A percentile compares a stretch with the other conserved stretches of the same genome.
Evolutionary conservation across 2,888 invertebrate genomes (phyloP).

Genomic region (Tipula helvola): DNA sequence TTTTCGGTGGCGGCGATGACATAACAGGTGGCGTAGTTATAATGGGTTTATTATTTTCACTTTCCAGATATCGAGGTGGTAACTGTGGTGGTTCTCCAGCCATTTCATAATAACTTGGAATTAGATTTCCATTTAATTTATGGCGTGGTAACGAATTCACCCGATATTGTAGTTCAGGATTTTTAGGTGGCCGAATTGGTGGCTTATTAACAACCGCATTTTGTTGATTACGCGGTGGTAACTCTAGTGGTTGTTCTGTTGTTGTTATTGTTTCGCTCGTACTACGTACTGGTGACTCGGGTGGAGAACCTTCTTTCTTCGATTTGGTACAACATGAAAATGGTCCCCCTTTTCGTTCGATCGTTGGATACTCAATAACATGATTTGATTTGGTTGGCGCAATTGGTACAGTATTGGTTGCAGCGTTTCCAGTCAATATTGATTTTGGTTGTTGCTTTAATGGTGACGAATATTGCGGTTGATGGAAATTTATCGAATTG

Average conservation of each 20-base stretch:
- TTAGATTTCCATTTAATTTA: not conserved
- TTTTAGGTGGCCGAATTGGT: conserved; percentile 57
- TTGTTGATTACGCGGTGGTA: conserved; percentile 48
- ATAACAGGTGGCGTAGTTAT: conserved; percentile 14
- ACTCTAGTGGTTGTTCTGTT: conserved; percentile 35
- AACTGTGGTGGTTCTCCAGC: conserved; percentile 22
- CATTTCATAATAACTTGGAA: not conserved
- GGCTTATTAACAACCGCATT: conserved; percentile 43
- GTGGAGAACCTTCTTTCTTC: conserved; percentile 38
- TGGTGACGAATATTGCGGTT: not conserved
- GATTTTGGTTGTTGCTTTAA: not conserved
- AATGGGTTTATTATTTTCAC: conserved; percentile 9
- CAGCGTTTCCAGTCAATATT: not conserved
- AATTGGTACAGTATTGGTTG: not conserved
- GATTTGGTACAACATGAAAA: conserved; percentile 58
- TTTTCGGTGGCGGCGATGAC: conserved; percentile 50
- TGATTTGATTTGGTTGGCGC: conserved; percentile 25
- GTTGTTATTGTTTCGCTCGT: conserved; percentile 37
- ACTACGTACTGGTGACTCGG: conserved; percentile 35
- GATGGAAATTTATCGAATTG: conserved; percentile 28
- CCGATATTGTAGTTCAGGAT: conserved; percentile 32
- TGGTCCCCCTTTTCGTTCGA: conserved; percentile 52
- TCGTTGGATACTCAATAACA: conserved; percentile 59
- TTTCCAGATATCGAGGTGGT: conserved; percentile 18
- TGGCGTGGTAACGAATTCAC: conserved; percentile 23